Percentiles rank a stretch among this genome's conserved stretches.
Conservation (phyloP, 2,113 vertebrate genomes). For the Eonycteris spelaea region DNA sequence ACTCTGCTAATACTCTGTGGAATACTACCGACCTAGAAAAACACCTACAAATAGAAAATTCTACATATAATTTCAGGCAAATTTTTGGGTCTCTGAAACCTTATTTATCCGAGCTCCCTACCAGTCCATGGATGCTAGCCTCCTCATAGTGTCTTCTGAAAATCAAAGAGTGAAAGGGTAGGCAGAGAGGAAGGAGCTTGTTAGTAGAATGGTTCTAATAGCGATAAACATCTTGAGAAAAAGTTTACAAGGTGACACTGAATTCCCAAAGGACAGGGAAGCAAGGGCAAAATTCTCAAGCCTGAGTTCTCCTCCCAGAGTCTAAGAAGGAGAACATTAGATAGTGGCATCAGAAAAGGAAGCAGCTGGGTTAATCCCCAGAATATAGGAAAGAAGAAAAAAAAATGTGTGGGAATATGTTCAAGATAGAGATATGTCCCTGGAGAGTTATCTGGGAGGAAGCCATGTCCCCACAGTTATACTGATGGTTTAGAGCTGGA, state of each 20-base stretch:
- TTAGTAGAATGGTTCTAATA: neutral
- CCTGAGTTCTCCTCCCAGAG: neutral
- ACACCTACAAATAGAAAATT: neutral
- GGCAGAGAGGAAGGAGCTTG: neutral
- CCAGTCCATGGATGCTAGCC: neutral
- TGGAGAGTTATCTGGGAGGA: neutral
- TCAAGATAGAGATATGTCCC: neutral
- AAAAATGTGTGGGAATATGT: neutral
- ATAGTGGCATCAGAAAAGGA: neutral
- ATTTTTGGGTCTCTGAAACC: neutral
- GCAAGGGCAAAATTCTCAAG: neutral
- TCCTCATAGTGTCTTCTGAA: neutral
- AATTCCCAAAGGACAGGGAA: neutral
- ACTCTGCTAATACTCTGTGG: neutral
- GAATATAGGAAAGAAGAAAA: neutral
- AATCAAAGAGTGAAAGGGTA: neutral
- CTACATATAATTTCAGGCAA: neutral
- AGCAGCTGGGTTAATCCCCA: neutral
- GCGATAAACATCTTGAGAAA: neutral
- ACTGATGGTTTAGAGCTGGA: neutral
- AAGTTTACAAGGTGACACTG: neutral
- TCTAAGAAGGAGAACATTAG: constrained; percentile 15
- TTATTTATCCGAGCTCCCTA: neutral
- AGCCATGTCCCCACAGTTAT: neutral
- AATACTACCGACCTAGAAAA: neutral